A percentile compares a stretch with the other conserved stretches of the same genome.
phyloP scores from a whole-genome alignment of 1,140 invertebrate species.

The Solenopsis invicta region DNA sequence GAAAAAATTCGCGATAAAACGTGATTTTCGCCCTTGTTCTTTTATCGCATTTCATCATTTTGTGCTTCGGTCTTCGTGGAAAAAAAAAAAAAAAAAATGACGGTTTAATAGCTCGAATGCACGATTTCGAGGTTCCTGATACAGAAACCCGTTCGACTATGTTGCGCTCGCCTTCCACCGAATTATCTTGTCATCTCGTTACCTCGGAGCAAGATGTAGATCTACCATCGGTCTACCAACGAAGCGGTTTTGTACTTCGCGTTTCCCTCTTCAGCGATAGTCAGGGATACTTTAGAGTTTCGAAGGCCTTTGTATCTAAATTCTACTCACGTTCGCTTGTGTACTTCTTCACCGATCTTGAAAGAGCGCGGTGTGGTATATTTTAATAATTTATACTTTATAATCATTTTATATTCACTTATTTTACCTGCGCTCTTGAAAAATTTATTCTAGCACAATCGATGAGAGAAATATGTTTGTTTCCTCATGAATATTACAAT shows the following conservation, averaged over 20 bases:
- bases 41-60: slow-evolving; percentile 33
- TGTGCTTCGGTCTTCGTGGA: neutral
- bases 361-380: slow-evolving; percentile 7
- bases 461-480: neutral
- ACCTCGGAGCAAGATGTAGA: slow-evolving; percentile 55
- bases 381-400: slow-evolving; percentile 33
- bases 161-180: slow-evolving; percentile 54
- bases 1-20: neutral
- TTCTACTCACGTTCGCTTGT: slow-evolving; percentile 24
- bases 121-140: slow-evolving; percentile 39
- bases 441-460: neutral
- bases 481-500: neutral
- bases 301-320: slow-evolving; percentile 41
- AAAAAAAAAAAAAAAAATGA: slow-evolving; percentile 20
- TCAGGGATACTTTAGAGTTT: slow-evolving; percentile 51
- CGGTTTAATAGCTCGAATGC: slow-evolving; percentile 13
- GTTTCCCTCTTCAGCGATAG: slow-evolving; percentile 44
- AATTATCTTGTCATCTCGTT: slow-evolving; percentile 72
- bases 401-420: slow-evolving; percentile 32
- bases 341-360: slow-evolving; percentile 26
- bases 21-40: neutral
- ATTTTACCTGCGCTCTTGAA: neutral
- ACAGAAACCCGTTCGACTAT: slow-evolving; percentile 52
- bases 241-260: slow-evolving; percentile 37
- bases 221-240: slow-evolving; percentile 66